Base-by-base conservation (phyloP, 2,888 invertebrate genomes). In the Eupithecia tripunctaria region DNA sequence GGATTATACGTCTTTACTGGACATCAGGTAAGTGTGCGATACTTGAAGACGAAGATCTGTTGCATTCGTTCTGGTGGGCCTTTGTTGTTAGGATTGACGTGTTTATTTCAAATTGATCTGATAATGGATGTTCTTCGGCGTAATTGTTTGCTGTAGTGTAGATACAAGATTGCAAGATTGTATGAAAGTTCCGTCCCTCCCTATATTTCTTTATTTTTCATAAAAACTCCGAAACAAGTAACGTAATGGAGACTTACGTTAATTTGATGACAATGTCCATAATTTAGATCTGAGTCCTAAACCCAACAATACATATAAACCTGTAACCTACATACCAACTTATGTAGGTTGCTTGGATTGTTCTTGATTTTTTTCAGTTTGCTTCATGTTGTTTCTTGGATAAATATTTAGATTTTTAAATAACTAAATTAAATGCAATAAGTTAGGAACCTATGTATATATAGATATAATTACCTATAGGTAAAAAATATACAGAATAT, bases 1-100 rank as follows among this genome's bases (percentile, higher is more conserved):
- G 88, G 91, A 92, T 92, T 91, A 90, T 72, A 82, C 21, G 25
- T 38, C 38, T 64, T 64, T 64, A 36, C 64, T 81, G 83, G 84
- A 85, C 85, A 81, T 74, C 93, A 93, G 93, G 93, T 93, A 93
- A 92, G 84, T 88, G 89, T 82, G 80, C 88, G 71, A 78, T 70
- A 69, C 70, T 72, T 60, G 59, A 76, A 65, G 70, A 68, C 68
- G 73, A 74, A 73, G 79, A 73, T 71, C 73, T 74, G 62, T 87
- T 86, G 79, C 79, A 82, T 85, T 85, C 85, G 91, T 82, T 87
- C 84, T 88, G 90, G 90, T 86, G 77, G 84, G 80, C 70, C 63
- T 71, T 76, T 78, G 77, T 79, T 72, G 62, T 43, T 41, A 15
- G 25, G 67, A 70, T 68, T 69, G 70, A 70, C 73, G 67, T 76